phyloP scores from a whole-genome alignment of 2,888 invertebrate genomes.

The Masnerella sp. region DNA sequence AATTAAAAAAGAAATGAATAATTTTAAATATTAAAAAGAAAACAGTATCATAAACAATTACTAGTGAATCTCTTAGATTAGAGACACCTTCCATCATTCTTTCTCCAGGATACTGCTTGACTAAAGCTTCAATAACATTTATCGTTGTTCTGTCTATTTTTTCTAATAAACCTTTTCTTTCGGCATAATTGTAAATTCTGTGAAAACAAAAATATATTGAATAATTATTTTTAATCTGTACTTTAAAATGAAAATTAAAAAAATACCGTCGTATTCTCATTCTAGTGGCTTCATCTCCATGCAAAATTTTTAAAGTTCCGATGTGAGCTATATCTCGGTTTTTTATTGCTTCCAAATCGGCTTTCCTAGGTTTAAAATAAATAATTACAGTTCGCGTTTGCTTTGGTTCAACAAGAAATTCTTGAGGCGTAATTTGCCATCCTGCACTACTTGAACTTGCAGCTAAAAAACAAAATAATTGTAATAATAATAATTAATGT shows the following conservation, averaged over 20 bases:
- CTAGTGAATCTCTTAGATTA: too few species aligned
- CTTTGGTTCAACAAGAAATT: constrained; percentile 77
- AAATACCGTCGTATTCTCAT: constrained; percentile 72
- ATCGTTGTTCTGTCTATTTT: too few species aligned
- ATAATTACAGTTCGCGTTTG: constrained; percentile 74
- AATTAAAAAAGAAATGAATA: background rate
- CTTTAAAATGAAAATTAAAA: too few species aligned
- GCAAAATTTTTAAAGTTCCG: constrained; percentile 78
- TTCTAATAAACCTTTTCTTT: too few species aligned
- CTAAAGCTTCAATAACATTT: too few species aligned
- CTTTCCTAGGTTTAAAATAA: constrained; percentile 77
- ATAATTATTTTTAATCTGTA: too few species aligned
- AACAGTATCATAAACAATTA: too few species aligned
- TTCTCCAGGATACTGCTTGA: too few species aligned
- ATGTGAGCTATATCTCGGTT: constrained; percentile 74
- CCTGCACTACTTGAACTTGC: constrained; percentile 69
- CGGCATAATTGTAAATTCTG: background rate
- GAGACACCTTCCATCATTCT: too few species aligned
- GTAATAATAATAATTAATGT: background rate
- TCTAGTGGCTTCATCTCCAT: constrained; percentile 80
- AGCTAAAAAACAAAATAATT: constrained; percentile 61
- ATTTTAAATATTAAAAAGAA: too few species aligned
- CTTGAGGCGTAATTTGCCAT: constrained; percentile 77
- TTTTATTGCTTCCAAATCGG: constrained; percentile 76
- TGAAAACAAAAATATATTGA: background rate